Conservation (phyloP, 2,797 vertebrate species). For the Merluccius polli region DNA sequence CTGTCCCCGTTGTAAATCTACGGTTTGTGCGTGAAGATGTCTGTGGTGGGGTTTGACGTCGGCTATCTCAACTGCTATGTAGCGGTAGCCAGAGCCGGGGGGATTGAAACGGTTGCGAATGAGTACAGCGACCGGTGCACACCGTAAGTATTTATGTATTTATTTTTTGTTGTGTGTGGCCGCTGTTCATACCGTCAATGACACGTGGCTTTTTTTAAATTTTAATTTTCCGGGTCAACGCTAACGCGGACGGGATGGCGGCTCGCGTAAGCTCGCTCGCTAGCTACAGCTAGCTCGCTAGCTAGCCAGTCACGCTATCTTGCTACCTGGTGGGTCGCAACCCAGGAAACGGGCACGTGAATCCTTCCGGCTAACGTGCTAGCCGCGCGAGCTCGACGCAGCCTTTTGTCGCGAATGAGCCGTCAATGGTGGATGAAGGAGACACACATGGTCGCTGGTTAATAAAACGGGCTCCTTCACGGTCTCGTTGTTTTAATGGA, state of each 20-base stretch:
- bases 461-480: too few species aligned
- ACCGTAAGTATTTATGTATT: constrained; percentile 79
- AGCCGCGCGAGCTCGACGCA: constrained; percentile 13
- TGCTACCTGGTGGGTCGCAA: constrained; percentile 31
- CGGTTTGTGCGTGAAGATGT: constrained; percentile 67
- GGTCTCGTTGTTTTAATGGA: too few species aligned
- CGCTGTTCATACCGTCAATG: too few species aligned
- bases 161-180: too few species aligned
- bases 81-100: constrained; percentile 92
- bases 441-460: too few species aligned
- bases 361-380: constrained; percentile 58
- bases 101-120: constrained; percentile 91
- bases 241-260: too few species aligned
- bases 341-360: constrained; percentile 65
- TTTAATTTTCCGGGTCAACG: too few species aligned
- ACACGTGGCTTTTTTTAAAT: too few species aligned
- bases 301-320: constrained; percentile 50
- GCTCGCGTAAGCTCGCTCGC: too few species aligned
- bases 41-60: constrained; percentile 92
- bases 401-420: constrained; percentile 9
- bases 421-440: too few species aligned
- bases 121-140: constrained; percentile 95
- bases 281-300: too few species aligned
- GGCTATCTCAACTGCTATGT: constrained; percentile 95
- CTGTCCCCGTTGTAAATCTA: neutral